Percentiles rank a stretch among this genome's conserved stretches.
Conservation (phyloP, 2,797 vertebrate genomes). For the Ptychadena robeensis region DNA sequence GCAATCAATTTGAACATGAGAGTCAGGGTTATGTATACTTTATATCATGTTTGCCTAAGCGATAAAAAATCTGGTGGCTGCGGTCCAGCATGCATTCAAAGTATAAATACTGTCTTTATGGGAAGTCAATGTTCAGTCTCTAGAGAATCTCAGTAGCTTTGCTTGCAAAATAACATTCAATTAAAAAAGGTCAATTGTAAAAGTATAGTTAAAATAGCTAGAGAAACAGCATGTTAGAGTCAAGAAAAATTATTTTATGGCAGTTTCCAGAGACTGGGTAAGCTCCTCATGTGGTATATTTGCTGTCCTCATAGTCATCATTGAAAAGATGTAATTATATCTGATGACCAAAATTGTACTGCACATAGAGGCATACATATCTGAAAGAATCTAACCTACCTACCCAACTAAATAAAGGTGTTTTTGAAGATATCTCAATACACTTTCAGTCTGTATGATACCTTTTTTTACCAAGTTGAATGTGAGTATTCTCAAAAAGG, state of each 20-base stretch:
- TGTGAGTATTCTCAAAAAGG: too few species aligned
- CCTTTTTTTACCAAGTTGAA: too few species aligned
- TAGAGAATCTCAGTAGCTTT: not conserved
- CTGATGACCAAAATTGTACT: not conserved
- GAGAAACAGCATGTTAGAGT: not conserved
- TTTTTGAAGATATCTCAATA: too few species aligned
- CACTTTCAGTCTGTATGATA: too few species aligned
- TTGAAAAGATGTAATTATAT: not conserved
- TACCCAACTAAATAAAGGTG: too few species aligned
- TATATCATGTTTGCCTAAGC: not conserved
- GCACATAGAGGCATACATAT: too few species aligned
- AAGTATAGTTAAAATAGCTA: not conserved
- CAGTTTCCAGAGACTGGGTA: not conserved
- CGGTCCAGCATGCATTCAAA: conserved; percentile 2
- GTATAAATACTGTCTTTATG: not conserved
- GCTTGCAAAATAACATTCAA: not conserved
- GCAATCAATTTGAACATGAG: not conserved
- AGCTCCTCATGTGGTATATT: not conserved
- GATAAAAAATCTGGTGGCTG: conserved; percentile 4
- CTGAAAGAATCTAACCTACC: too few species aligned
- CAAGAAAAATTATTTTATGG: not conserved
- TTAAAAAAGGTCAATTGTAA: not conserved
- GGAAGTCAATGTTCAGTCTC: conserved; percentile 9
- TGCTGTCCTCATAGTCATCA: too few species aligned
- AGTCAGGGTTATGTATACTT: conserved; percentile 4